Base-by-base conservation (phyloP, 2,888 invertebrate genomes). In the Clusia tigrina region DNA sequence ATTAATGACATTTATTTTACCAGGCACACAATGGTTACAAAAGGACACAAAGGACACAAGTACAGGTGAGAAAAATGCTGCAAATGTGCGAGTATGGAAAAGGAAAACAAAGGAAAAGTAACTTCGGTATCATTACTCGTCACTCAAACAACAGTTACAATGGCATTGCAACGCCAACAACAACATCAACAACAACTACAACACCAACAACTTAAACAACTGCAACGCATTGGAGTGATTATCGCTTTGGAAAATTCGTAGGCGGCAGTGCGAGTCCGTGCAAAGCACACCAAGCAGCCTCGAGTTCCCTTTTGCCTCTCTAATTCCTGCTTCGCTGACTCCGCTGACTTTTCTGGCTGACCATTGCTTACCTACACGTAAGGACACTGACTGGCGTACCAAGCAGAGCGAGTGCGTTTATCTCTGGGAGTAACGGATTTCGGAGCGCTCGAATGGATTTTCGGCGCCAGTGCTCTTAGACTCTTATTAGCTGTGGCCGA, bases 1-100 rank as follows among this genome's bases (percentile, higher is more conserved):
- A 78, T 75, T 79, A 78, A 79, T 78, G 78, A 74, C 67, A 77
- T 75, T n/a, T n/a, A n/a, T n/a, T n/a, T n/a, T n/a, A n/a, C n/a
- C n/a, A n/a, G n/a, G n/a, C n/a, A n/a, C n/a, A n/a, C n/a, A n/a
- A 69, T 58, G 71, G 60, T 60, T 25, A 51, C 56, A 58, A 58
- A 48, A 37, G 18, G 10, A 55, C 15, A 38, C 15, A 10, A 55
- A 22, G 22, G 22, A 20, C 5, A 22, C 2, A 20, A 51, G 48
- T 67, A 67, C 65, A 59, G 63, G 68, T 66, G 63, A 60, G 59
- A 63, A 52, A 58, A 58, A 20, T 24, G 23, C 56, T 32, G 6
- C 48, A 62, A 62, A 59, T 59, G n/a, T n/a, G 66, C 51, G 52
- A 58, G 58, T 15, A 48, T 48, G 6, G 12, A 48, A 20, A 48